These are phyloP conservation scores for Troilus luridus DNA, from an alignment of 2,888 invertebrate genomes.

Conservation along the genomic window DNA sequence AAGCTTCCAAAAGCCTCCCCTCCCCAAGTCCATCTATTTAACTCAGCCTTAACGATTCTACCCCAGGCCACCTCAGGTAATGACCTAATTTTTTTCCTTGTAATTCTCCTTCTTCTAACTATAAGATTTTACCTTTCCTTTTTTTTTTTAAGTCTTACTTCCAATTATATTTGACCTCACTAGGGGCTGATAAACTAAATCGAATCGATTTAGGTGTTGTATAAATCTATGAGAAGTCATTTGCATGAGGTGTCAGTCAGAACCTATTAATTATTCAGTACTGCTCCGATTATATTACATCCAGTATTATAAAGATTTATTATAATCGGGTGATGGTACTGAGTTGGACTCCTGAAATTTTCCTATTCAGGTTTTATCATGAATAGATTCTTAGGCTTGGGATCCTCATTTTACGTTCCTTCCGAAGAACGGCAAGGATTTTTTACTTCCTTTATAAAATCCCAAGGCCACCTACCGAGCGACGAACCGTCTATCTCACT, in stretches of 20 bases:
- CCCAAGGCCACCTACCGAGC: too few relatives aligned
- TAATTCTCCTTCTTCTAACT: background rate
- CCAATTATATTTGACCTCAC: background rate
- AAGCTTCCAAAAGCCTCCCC: background rate
- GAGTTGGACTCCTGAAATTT: too few relatives aligned
- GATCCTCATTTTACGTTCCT: too few relatives aligned
- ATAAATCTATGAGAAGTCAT: background rate
- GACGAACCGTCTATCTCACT: too few relatives aligned
- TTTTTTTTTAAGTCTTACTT: background rate
- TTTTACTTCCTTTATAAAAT: too few relatives aligned
- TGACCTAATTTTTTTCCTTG: slow-evolving; percentile 1
- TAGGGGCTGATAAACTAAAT: background rate
- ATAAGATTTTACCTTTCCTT: background rate
- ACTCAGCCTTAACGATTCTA: background rate
- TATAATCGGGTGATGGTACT: too few relatives aligned
- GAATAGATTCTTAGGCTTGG: too few relatives aligned
- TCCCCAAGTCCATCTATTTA: background rate
- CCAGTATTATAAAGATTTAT: too few relatives aligned
- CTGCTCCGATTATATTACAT: too few relatives aligned
- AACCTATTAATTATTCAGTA: too few relatives aligned
- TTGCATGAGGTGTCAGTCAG: background rate
- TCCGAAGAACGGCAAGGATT: too few relatives aligned
- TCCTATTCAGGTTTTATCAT: too few relatives aligned
- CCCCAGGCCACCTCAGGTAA: background rate
- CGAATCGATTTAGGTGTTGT: background rate